Base-by-base conservation (phyloP, 2,888 invertebrate genomes). In the Salpingus planirostris region DNA sequence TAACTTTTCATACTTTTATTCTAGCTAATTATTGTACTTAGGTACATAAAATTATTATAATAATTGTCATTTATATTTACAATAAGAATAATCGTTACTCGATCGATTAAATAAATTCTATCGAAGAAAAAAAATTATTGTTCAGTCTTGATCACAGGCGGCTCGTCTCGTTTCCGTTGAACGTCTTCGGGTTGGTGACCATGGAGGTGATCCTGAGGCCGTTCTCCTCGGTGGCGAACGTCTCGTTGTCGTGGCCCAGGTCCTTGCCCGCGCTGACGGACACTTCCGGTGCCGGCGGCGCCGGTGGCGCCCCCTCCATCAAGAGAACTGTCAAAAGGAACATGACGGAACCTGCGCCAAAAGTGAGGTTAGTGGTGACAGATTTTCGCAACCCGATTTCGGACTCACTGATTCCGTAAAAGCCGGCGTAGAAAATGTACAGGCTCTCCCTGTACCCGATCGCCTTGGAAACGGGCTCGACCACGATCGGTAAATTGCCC, bases 371-470 rank as follows among this genome's bases (percentile, higher is more conserved):
- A 14, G 13, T 11, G 7, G 8, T 15, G 4, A 6, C 15, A 12
- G 8, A 3, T 2, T 15, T 4, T 28, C n/a, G 11, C 8, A 3
- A 36, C 13, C 14, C 6, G n/a, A 40, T 75, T 81, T 75, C 67
- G n/a, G n/a, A n/a, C n/a, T n/a, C n/a, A 88, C 90, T 90, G 47
- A 88, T 70, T 44, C 80, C 80, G 54, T 90, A 88, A 55, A 85
- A 83, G 43, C 89, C 90, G 15, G 87, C 88, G 64, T 90, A 90
- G 65, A 85, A 87, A 52, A 90, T 84, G 69, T 84, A 85, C 29
- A 91, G 71, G 13, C 89, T 79, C 52, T 84, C 85, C 45, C 88
- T 70, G 62, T 86, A 90, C 5, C 88, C 87, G 36, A 88, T 79
- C 2, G 74, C 71, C 60, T 84, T 82, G 29, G 87, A 78, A 2